Base-by-base conservation (phyloP, 2,113 vertebrate genomes). In the Tetrax tetrax region DNA sequence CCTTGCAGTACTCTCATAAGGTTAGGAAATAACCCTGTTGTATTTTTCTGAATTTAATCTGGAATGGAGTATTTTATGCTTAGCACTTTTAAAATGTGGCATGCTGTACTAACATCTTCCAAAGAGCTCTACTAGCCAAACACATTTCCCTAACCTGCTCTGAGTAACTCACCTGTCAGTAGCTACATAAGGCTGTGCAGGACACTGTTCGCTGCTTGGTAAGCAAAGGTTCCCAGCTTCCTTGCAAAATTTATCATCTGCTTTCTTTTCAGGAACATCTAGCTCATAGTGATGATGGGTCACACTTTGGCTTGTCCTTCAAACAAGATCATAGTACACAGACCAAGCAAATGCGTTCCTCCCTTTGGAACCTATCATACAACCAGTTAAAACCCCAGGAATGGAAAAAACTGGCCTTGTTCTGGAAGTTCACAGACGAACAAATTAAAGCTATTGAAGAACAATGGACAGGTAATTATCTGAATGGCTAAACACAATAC, bases 271-370 rank as follows among this genome's bases (percentile, higher is more conserved):
- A 99, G 99, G 92, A 93, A 64, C 95, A 96, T 81, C 41, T 91
- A 5, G 97, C 95, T 88, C 95, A 82, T 56, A 90, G 93, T 93
- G 95, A 95, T 80, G 97, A 83, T 11, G 82, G 94, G 74, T 90
- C 96, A 93, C 96, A 97, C 87, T 97, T 92, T 56, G 70, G 96
- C 1, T 84, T 99, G 87, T 98, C 98, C 61, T 99, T 99, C 97
- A 99, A 98, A 97, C 98, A 98, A 82, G 99, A 99, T 96, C 99
- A 99, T 8, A 98, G 98, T 41, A 41, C n/a, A 24, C 97, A 99
- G 90, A 99, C 98, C 51, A 98, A 98, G 95, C 97, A 97, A 82
- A 89, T 99, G 33, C 97, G 98, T 33, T 96, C 63, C 2, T 97
- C 97, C n/a, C 98, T 98, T 59, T 99, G 99, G 99, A 98, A 96